Evolutionary conservation across 2,797 vertebrate genomes (phyloP).

Genomic region (Bucorvus abyssinicus): DNA sequence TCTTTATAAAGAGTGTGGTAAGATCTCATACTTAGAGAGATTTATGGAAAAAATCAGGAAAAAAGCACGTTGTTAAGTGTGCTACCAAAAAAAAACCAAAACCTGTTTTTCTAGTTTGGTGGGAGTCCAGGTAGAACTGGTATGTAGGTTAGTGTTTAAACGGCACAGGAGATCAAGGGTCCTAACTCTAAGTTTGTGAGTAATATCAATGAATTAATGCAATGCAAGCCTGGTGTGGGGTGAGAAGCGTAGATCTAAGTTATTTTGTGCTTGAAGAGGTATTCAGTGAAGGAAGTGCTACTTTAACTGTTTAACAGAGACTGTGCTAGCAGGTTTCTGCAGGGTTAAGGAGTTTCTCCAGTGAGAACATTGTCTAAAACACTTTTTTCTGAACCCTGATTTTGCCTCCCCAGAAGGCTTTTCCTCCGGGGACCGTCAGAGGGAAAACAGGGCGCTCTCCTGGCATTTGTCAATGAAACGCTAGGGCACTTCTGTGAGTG

Average conservation of each 20-base stretch:
- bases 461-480: fast-evolving
- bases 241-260: background rate
- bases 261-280: background rate
- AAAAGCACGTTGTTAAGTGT: background rate
- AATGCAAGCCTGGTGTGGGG: background rate
- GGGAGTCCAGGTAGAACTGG: background rate
- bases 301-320: background rate
- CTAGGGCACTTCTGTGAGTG: fast-evolving
- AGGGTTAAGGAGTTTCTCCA: background rate
- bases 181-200: background rate
- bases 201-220: background rate
- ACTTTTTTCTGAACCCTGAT: background rate
- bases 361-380: background rate
- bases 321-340: background rate
- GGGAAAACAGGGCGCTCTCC: background rate
- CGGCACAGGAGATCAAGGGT: background rate
- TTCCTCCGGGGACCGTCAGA: background rate
- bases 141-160: background rate
- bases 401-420: background rate
- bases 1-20: background rate
- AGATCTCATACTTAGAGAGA: background rate
- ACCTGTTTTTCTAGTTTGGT: background rate
- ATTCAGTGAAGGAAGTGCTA: background rate
- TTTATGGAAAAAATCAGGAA: background rate
- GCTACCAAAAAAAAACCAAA: background rate